Base-by-base conservation (phyloP, 2,113 vertebrate species). In the Crocuta crocuta region DNA sequence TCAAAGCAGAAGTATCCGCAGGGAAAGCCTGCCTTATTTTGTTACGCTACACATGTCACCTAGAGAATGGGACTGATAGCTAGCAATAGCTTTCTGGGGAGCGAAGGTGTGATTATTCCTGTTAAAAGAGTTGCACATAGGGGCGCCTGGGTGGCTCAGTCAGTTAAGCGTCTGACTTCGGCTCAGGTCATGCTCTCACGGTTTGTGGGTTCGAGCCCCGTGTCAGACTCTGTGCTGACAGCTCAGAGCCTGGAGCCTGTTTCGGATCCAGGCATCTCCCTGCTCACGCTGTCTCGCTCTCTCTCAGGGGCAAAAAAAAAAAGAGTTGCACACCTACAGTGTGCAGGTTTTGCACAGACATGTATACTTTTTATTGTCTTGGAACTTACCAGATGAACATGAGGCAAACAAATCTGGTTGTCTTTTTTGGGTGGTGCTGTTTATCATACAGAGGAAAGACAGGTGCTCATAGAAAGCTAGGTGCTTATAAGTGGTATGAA, bases 341-440 rank as follows among this genome's bases (percentile, higher is more conserved):
- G 73, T 90, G 63, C 63, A 53, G 50, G 63, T 91, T 89, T 81
- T 93, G 53, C 31, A 74, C 35, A 91, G 68, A 93, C 71, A 45
- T 53, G 74, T 48, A 28, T 35, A 35, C 8, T 68, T 45, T 92
- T 63, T 58, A 8, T 39, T 94, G 43, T 90, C 35, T 45, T 81
- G 53, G 66, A 71, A 78, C 26, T 97, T 79, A 74, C 45, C 66
- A 91, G 35, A 61, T 71, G 70, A 63, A 80, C 74, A 76, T 43
- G 61, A 97, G 73, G 50, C 66, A 93, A 86, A 84, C 50, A 80
- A 71, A 58, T 78, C 53, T 89, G 71, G 11, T 71, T 63, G 39
- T 89, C 35, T 4, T 93, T 89, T 96, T 73, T 50, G 86, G 79
- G 63, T 91, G 55, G 84, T 95, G 80, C 53, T 85, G 0, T 95